Evolutionary conservation across 2,888 invertebrate species (phyloP).

Genomic region (Lingula anatina): DNA sequence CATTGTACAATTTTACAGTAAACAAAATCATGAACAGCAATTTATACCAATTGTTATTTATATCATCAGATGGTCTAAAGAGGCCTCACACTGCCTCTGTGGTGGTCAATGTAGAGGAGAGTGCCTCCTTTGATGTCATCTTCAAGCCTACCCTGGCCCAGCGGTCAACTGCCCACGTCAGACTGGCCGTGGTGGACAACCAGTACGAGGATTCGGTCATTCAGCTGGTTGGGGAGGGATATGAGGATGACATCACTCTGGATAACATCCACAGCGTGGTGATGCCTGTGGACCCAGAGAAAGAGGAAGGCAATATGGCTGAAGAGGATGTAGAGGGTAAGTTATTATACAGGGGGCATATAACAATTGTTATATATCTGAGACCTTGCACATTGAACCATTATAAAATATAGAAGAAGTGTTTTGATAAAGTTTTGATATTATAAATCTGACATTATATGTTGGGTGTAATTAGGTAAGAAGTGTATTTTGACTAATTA

Average conservation of each 20-base stretch:
- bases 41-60: too few relatives aligned
- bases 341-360: background rate
- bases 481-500: too few relatives aligned
- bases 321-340: conserved; percentile 48
- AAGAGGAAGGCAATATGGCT: conserved; percentile 44
- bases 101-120: conserved; percentile 39
- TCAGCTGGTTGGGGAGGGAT: conserved; percentile 55
- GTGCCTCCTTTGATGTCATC: conserved; percentile 37
- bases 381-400: too few relatives aligned
- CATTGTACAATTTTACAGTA: too few relatives aligned
- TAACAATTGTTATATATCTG: too few relatives aligned
- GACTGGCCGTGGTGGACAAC: conserved; percentile 57
- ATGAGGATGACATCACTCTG: conserved; percentile 54
- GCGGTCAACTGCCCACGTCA: conserved; percentile 49
- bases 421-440: too few relatives aligned
- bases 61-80: too few relatives aligned
- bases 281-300: conserved; percentile 21
- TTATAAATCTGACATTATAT: too few relatives aligned
- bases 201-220: conserved; percentile 58
- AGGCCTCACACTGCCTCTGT: conserved; percentile 49
- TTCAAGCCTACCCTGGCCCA: conserved; percentile 36
- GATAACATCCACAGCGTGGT: conserved; percentile 52
- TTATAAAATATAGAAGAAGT: too few relatives aligned
- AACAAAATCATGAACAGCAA: too few relatives aligned
- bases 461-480: too few relatives aligned